Base-by-base conservation (phyloP, 1,140 invertebrate species). In the Ericerus pela region DNA sequence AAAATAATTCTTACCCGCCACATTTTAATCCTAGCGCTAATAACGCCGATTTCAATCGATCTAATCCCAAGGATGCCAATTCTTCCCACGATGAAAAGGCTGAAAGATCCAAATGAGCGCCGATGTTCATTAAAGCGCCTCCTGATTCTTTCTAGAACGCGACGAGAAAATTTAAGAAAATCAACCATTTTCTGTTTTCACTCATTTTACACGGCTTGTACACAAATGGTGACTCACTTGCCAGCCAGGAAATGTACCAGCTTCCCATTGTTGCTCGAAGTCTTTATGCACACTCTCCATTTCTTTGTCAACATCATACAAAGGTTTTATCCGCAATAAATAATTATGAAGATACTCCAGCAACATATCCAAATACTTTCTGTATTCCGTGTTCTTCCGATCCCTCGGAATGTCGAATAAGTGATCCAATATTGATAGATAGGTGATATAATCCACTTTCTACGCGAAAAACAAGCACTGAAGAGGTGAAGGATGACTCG, bases 61-160 rank as follows among this genome's bases (percentile, higher is more conserved):
- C 96, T 59, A 98, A 70, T 36, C 96, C 96, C 5, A 99, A 72
- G 6, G 93, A 96, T 2, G 92, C 92, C 57, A 98, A 71, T 72
- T 99, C 96, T 72, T 98, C 93, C 82, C 87, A 90, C n/a, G 89
- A 94, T 0, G 86, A 89, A 70, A 98, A 99, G 0, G 91, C 91
- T 10, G 91, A 94, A 1, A 99, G 71, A 72, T 99, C 96, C 47
- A 99, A 78, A 74, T 96, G 91, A 16, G 94, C 94, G 57, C 93
- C 94, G 11, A 91, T 79, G 67, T 91, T 87, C 1, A 88, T 85
- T 55, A 98, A 70, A 18, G 91, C 92, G 63, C 90, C 88, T 55
- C 88, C 87, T 10, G 90, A 85, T 72, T 96, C 92, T 82, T 97
- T 98, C 73, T 88, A 68, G 58, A 72, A 72, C 65, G n/a, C 5